phyloP scores from a whole-genome alignment of 2,113 vertebrate genomes.

The Eonycteris spelaea region DNA sequence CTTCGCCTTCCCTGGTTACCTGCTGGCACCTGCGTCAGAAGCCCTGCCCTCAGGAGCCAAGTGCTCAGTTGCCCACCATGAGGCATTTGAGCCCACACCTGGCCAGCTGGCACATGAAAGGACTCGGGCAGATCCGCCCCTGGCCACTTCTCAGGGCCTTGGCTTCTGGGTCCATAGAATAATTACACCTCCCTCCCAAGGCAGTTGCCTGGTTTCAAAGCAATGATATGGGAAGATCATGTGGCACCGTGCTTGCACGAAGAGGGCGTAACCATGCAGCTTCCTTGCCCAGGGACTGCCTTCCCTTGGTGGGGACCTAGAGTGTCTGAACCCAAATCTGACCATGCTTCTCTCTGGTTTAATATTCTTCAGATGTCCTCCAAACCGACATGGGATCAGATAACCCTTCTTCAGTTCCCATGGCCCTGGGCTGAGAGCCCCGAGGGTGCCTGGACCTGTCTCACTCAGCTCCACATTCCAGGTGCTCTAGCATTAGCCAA shows the following conservation, averaged over 20 bases:
- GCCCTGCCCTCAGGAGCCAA: neutral
- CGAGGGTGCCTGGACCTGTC: neutral
- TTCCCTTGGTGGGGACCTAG: neutral
- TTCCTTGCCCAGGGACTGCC: neutral
- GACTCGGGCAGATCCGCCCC: neutral
- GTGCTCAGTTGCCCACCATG: neutral
- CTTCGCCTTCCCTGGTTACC: neutral
- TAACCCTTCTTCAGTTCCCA: neutral
- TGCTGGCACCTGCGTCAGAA: neutral
- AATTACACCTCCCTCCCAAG: too few relatives aligned
- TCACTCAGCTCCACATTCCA: neutral
- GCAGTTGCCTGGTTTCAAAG: neutral
- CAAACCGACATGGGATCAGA: neutral
- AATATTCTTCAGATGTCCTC: neutral
- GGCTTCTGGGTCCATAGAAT: neutral
- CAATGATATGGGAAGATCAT: fast-evolving
- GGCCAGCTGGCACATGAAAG: neutral
- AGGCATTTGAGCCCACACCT: neutral
- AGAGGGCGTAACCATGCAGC: fast-evolving
- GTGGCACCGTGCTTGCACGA: fast-evolving
- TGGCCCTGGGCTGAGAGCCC: neutral
- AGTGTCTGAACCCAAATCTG: too few relatives aligned
- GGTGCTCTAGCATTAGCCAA: neutral
- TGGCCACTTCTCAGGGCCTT: neutral
- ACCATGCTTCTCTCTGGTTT: neutral